A percentile compares a stretch with the other conserved stretches of the same genome.
Evolutionary conservation across 2,113 vertebrate species (phyloP).

Genomic region (Micronisus gabar): DNA sequence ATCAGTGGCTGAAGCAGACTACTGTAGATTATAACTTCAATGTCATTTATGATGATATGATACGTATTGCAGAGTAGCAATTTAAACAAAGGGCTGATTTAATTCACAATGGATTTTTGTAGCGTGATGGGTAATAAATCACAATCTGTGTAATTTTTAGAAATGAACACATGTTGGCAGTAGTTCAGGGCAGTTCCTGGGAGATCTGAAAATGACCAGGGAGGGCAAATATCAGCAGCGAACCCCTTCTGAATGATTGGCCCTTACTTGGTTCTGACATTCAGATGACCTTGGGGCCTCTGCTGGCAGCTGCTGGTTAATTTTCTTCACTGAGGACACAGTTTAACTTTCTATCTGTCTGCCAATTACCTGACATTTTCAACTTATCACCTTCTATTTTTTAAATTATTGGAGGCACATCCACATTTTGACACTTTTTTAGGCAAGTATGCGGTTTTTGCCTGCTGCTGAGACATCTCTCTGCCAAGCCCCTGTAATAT

Average conservation of each 20-base stretch:
- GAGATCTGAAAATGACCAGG: slow-evolving; percentile 80
- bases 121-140: slow-evolving; percentile 94
- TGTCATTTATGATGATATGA: slow-evolving; percentile 97
- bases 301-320: slow-evolving; percentile 83
- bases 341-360: slow-evolving; percentile 86
- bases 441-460: slow-evolving; percentile 58
- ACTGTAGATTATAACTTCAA: slow-evolving; percentile 92
- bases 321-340: slow-evolving; percentile 86
- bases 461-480: slow-evolving; percentile 1
- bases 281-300: slow-evolving; percentile 88
- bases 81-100: slow-evolving; percentile 96
- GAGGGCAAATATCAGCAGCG: slow-evolving; percentile 80
- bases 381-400: slow-evolving; percentile 87
- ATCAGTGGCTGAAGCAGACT: slow-evolving; percentile 87
- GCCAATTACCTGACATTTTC: slow-evolving; percentile 87
- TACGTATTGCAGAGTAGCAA: slow-evolving; percentile 79
- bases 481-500: neutral
- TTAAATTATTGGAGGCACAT: slow-evolving; percentile 81
- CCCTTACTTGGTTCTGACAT: slow-evolving; percentile 89
- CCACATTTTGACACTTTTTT: slow-evolving; percentile 80
- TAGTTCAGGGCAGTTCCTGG: slow-evolving; percentile 81
- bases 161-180: slow-evolving; percentile 83
- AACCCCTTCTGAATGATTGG: slow-evolving; percentile 93
- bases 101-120: slow-evolving; percentile 96
- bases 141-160: slow-evolving; percentile 92